These are phyloP conservation scores for Sylvietta virens DNA, from an alignment of 2,113 vertebrate species.

Conservation along the genomic window DNA sequence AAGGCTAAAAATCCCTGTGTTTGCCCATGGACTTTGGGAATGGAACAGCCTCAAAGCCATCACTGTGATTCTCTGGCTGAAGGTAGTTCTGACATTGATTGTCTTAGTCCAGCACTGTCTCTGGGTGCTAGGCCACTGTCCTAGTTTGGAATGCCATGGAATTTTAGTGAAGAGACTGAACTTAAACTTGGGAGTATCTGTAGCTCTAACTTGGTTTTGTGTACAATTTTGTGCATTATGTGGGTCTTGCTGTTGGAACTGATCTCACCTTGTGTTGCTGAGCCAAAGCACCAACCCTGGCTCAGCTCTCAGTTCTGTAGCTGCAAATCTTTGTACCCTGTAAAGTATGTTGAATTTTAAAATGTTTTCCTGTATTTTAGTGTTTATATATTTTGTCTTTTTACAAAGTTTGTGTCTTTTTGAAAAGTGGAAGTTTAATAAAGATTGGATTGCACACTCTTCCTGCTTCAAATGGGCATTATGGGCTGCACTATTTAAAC, in stretches of 20 bases:
- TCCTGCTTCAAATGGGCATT: neutral
- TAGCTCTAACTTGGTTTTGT: neutral
- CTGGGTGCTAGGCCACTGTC: neutral
- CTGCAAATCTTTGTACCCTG: neutral
- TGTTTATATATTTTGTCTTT: neutral
- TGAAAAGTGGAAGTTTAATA: slow-evolving; percentile 27
- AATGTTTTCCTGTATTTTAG: neutral
- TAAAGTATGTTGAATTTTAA: neutral
- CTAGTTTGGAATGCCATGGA: neutral
- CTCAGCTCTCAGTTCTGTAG: neutral
- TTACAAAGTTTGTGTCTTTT: neutral
- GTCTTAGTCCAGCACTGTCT: neutral
- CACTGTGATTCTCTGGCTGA: neutral
- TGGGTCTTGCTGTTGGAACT: neutral
- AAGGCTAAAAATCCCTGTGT: neutral
- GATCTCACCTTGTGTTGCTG: neutral
- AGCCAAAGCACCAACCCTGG: neutral
- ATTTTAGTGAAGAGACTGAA: neutral
- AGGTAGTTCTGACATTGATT: neutral
- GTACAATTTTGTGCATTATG: neutral
- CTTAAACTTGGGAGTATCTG: neutral
- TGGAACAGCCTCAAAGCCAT: neutral
- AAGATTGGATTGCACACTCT: neutral
- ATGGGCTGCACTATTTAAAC: neutral
- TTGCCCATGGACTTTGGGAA: neutral